These are phyloP conservation scores for Poecilia picta DNA, from an alignment of 2,797 vertebrate genomes.

Conservation along the genomic window DNA sequence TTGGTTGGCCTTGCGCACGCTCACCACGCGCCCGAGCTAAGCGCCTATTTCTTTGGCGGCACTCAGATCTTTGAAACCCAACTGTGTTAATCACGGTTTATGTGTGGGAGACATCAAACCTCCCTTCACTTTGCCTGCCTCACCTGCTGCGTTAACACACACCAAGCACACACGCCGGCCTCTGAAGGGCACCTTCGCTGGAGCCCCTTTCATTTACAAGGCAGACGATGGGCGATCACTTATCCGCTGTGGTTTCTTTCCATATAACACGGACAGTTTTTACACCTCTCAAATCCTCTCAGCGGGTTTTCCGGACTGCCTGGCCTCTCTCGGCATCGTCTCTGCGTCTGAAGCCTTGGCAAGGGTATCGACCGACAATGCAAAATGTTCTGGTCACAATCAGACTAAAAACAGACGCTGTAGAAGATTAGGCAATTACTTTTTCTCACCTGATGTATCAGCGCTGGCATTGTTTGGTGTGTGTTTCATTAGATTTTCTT, in stretches of 20 bases:
- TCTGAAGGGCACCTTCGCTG: constrained; percentile 75
- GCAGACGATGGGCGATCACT: constrained; percentile 53
- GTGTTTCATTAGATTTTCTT: neutral
- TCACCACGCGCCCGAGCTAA: neutral
- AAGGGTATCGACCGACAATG: neutral
- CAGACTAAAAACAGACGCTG: neutral
- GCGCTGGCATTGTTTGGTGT: neutral
- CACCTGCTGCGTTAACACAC: constrained; percentile 54
- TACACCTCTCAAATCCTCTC: constrained; percentile 22
- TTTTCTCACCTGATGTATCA: constrained; percentile 1
- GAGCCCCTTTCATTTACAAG: constrained; percentile 58
- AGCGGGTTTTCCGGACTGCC: constrained; percentile 11
- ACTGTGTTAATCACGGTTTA: constrained; percentile 80
- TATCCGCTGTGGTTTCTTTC: constrained; percentile 36
- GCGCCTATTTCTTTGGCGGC: constrained; percentile 45
- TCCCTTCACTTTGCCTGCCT: constrained; percentile 58
- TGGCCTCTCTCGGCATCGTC: constrained; percentile 6
- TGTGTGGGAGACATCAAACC: constrained; percentile 76
- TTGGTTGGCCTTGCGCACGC: neutral
- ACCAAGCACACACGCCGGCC: constrained; percentile 33
- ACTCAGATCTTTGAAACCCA: constrained; percentile 70
- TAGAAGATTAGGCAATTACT: neutral
- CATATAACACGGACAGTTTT: constrained; percentile 33
- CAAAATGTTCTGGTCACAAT: neutral
- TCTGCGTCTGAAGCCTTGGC: neutral